Percentiles rank a stretch among this genome's conserved stretches.
These are phyloP conservation scores for Ammodramus savannarum DNA, from an alignment of 2,113 vertebrate species.

Conservation along the genomic window DNA sequence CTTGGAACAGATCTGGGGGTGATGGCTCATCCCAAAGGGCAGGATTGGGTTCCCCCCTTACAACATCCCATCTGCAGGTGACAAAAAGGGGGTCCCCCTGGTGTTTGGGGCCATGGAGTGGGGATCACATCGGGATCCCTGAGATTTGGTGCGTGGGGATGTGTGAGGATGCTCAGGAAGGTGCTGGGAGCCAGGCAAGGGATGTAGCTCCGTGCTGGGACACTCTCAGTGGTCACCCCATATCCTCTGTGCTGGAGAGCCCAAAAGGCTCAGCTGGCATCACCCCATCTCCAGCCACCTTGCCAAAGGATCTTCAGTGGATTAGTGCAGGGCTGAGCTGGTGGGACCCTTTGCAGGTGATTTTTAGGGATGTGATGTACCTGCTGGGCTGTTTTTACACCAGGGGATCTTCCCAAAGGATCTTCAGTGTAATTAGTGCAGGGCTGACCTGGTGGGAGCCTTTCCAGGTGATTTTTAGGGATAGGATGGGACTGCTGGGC, in stretches of 20 bases:
- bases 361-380: background rate
- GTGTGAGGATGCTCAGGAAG: background rate
- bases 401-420: too few species aligned
- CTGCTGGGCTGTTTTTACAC: background rate
- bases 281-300: background rate
- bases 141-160: background rate
- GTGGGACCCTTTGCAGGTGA: fast-evolving
- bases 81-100: background rate
- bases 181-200: background rate
- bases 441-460: too few species aligned
- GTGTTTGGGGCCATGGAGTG: fast-evolving
- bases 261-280: background rate
- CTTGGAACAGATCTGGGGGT: background rate
- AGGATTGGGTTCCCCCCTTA: background rate
- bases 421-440: too few species aligned
- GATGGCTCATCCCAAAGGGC: background rate
- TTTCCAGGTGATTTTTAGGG: too few species aligned
- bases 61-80: background rate
- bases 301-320: background rate
- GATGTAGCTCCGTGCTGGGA: fast-evolving
- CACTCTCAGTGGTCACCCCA: fast-evolving
- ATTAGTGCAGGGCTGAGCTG: background rate
- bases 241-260: fast-evolving
- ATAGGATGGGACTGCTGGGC: too few species aligned
- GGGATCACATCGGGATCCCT: background rate